These are phyloP conservation scores for Thyatira batis DNA, from an alignment of 2,888 invertebrate species.

Conservation along the genomic window DNA sequence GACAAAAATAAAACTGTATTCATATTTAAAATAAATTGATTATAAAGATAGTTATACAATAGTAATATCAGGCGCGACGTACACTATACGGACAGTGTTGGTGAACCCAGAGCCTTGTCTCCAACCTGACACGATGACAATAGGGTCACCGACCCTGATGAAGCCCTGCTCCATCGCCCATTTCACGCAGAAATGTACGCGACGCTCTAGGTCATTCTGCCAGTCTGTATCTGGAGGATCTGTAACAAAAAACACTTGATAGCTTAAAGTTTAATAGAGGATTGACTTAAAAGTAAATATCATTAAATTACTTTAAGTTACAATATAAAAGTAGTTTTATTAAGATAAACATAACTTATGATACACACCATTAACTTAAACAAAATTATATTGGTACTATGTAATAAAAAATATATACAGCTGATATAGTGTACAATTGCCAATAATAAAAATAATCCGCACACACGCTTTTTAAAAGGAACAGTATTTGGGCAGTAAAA, in stretches of 20 bases:
- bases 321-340: no score
- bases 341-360: no score
- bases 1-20: background rate
- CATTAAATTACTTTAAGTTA: no score
- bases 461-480: no score
- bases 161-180: slow-evolving; percentile 85
- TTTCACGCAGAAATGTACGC: slow-evolving; percentile 82
- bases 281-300: no score
- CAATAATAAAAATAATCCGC: no score
- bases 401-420: no score
- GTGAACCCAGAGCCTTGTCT: slow-evolving; percentile 86
- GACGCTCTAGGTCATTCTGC: slow-evolving; percentile 82
- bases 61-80: slow-evolving; percentile 60
- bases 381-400: background rate
- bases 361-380: no score
- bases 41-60: slow-evolving; percentile 16
- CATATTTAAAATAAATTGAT: background rate
- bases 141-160: slow-evolving; percentile 85
- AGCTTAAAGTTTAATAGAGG: background rate
- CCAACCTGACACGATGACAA: slow-evolving; percentile 88
- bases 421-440: no score
- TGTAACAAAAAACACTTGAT: slow-evolving; percentile 22
- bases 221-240: slow-evolving; percentile 76
- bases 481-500: no score
- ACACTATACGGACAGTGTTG: slow-evolving; percentile 86